Base-by-base conservation (phyloP, 1,140 invertebrate species). In the Cataglyphis hispanica region DNA sequence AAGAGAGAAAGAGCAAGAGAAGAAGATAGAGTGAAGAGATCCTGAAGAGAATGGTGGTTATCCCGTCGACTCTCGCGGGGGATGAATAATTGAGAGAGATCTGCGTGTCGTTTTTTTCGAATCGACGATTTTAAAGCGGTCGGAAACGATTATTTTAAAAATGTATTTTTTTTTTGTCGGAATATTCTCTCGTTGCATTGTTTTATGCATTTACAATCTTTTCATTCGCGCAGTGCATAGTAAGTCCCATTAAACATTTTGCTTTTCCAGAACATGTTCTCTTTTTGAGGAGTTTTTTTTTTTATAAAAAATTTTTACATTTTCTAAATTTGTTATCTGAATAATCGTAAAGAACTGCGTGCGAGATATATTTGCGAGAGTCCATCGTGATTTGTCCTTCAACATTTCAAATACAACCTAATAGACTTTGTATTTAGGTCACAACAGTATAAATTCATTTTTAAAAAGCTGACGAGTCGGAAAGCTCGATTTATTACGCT, bases 61-160 rank as follows among this genome's bases (percentile, higher is more conserved):
- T 86, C 43, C 61, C n/a, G 77, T n/a, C 66, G 37, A 16, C 34
- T 81, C 34, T 72, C 66, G 25, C 66, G 25, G 66, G 50, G 66
- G 50, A 81, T 70, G 78, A 81, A 37, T 81, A 81, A 81, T 81
- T 72, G 78, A 80, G 77, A 69, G 63, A 70, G 40, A 50, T 50
- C 34, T 19, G 78, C 66, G 40, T 69, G 64, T 81, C 46, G 8
- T 66, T 70, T 81, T 81, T 81, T 70, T 70, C 37, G 34, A 66
- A 78, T 78, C 40, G 43, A 6, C 27, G 31, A 25, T 34, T 70
- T 70, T 70, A 70, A 72, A 81, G 8, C 53, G 66, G 22, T 58
- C 64, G 78, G 22, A 16, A 70, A 56, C 27, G 31, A 31, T 70
- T 58, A 81, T 72, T 53, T 63, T 46, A 31, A 81, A 81, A 70